Evolutionary conservation across 35 echinoderm and acorn worm genomes (phyloP), one percentile per base, ranked within the genome.

Genomic region (Lytechinus pictus): DNA sequence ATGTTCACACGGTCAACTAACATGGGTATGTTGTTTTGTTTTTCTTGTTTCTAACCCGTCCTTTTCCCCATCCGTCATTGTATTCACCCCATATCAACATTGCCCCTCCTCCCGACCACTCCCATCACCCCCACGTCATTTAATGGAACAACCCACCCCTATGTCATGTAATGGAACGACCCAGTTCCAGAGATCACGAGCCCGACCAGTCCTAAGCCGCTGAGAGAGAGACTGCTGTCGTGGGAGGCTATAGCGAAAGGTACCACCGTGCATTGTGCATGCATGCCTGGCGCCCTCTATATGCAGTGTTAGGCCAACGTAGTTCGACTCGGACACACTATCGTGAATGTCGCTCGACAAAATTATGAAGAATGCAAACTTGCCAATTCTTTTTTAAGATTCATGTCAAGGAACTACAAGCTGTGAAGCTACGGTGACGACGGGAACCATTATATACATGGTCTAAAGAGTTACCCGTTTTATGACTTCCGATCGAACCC

Each of bases 241-340:
- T 90, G 88, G 88, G 88, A 90, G 52, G 13, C 33, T 28, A 52
- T 90, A 3, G 88, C 88, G 16, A 90, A 90, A 90, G 88, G 88
- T 90, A 90, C 29, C 88, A 90, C n/a, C 27, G 19, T 90, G 88
- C 88, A 44, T 52, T 90, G 28, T 90, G 11, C 24, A 19, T 52
- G 88, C 28, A 90, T 33, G 88, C 6, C 16, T 58, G 56, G 56
- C 56, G 56, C 56, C 56, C 9, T 58, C 56, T 58, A 58, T 58
- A 58, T 13, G 9, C 56, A 58, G 56, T 11, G 56, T 58, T 58
- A 11, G 56, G 56, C 56, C 56, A 58, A 58, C 56, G 9, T 13
- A 13, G 56, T 58, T 58, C 56, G 1, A 58, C 1, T 13, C 9
- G 5, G 56, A 58, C 56, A 58, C 13, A 57, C 55, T 57, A 10